Percentiles rank a stretch among this genome's conserved stretches.
These are phyloP conservation scores for Chauna torquata DNA, from an alignment of 2,113 vertebrate genomes.

Conservation along the genomic window DNA sequence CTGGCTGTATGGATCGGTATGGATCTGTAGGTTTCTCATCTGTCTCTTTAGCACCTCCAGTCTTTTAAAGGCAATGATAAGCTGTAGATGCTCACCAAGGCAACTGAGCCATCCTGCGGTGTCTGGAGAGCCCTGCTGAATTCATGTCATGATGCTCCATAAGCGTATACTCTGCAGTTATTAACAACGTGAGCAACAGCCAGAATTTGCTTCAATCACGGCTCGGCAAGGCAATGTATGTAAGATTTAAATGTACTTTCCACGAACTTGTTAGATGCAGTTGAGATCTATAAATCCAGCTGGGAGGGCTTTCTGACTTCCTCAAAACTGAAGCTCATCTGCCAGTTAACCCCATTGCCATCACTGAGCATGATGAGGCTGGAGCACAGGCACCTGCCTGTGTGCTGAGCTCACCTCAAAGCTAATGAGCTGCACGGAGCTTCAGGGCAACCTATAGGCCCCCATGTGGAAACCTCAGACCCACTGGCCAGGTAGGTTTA, in stretches of 20 bases:
- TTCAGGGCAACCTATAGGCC: neutral
- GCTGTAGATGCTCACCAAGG: neutral
- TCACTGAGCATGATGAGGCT: neutral
- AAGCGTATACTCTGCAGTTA: neutral
- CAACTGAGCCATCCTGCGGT: neutral
- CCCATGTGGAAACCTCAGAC: neutral
- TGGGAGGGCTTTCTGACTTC: neutral
- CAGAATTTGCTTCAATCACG: neutral
- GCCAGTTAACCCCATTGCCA: neutral
- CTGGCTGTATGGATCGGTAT: neutral
- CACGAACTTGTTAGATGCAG: neutral
- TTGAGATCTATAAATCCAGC: neutral
- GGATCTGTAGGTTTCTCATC: neutral
- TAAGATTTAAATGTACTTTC: neutral
- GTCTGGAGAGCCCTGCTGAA: neutral
- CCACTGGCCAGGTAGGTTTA: neutral
- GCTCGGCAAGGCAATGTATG: neutral
- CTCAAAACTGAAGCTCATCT: neutral
- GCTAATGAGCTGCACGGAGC: neutral
- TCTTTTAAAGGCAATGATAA: neutral
- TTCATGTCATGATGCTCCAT: neutral
- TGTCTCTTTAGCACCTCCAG: neutral
- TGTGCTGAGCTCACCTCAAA: neutral
- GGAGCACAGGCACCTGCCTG: neutral
- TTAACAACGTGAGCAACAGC: neutral